These are phyloP conservation scores for Teleogryllus occipitalis DNA, from an alignment of 1,140 invertebrate genomes.

Conservation along the genomic window DNA sequence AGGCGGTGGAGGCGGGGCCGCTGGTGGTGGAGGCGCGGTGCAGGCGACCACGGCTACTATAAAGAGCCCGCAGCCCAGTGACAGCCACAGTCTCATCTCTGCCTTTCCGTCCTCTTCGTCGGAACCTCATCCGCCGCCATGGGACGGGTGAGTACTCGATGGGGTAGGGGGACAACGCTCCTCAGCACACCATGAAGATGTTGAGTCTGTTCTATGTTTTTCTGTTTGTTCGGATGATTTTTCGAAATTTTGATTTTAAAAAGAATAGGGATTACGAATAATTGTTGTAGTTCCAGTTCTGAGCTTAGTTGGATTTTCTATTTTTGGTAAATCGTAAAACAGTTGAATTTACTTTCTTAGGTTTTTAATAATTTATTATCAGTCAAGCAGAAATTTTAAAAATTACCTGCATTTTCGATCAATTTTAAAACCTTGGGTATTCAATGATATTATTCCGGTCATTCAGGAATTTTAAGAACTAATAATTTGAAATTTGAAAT, in stretches of 20 bases:
- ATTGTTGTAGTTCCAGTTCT: neutral
- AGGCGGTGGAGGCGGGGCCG: neutral
- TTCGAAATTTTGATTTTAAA: neutral
- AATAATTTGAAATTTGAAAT: too few relatives aligned
- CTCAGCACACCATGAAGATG: neutral
- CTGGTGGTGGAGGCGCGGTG: neutral
- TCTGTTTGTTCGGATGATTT: neutral
- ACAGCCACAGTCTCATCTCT: neutral
- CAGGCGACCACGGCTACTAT: neutral
- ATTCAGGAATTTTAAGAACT: too few relatives aligned
- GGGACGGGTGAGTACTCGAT: neutral
- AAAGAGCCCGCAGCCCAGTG: neutral
- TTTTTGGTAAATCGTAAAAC: neutral
- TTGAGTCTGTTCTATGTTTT: neutral
- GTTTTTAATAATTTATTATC: too few relatives aligned
- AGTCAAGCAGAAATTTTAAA: too few relatives aligned
- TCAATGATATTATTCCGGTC: too few relatives aligned
- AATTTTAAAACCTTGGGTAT: too few relatives aligned
- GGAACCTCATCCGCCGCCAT: neutral
- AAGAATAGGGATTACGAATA: neutral
- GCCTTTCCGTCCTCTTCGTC: neutral
- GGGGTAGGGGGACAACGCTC: neutral
- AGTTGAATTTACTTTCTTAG: neutral
- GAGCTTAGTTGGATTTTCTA: neutral
- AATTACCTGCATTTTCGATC: too few relatives aligned